Evolutionary conservation across 2,113 vertebrate species (phyloP), one percentile per base, ranked within the genome.

Genomic region (Paradoxurus hermaphroditus): DNA sequence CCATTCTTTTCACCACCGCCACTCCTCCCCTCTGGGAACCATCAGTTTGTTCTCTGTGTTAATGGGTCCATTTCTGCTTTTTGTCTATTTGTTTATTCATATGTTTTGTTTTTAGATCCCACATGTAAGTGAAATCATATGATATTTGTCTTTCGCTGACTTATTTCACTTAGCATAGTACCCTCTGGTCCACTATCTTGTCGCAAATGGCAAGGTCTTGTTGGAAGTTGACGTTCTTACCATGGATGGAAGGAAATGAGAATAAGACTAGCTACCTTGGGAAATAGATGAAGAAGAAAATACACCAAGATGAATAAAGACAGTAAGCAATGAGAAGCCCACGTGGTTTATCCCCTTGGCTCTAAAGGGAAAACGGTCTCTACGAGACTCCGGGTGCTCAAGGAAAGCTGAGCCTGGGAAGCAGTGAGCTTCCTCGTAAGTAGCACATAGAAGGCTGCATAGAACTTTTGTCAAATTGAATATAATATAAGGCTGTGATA

Each of bases 161-260:
- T 46, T 31, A 46, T 75, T 46, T 75, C 41, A 75, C 14, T 46
- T 75, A 75, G 14, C 7, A 16, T 75, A 29, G 31, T 75, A 46
- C 41, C 41, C 72, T 75, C 29, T 44, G 13, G 41, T 75, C 36
- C 36, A 13, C 21, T 21, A 72, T 72, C 36, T 39, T 25, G 36
- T 23, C 10, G 11, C 36, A 72, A 39, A 72, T 72, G 68, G 19
- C 68, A n/a, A n/a, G n/a, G n/a, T n/a, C n/a, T 72, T 36, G 18
- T 72, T 96, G 93, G 93, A 98, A 92, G 41, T 87, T 84, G 93
- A 65, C 83, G 67, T 95, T 97, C 97, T 96, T 96, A 75, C 93
- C 67, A 86, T 95, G 86, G 34, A 49, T 31, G 7, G 31, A 16
- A 56, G 4, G 73, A 86, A 46, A 96, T 94, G 77, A 92, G 18